Evolutionary conservation across 2,888 invertebrate species (phyloP).

Genomic region (Cybosia mesomella): DNA sequence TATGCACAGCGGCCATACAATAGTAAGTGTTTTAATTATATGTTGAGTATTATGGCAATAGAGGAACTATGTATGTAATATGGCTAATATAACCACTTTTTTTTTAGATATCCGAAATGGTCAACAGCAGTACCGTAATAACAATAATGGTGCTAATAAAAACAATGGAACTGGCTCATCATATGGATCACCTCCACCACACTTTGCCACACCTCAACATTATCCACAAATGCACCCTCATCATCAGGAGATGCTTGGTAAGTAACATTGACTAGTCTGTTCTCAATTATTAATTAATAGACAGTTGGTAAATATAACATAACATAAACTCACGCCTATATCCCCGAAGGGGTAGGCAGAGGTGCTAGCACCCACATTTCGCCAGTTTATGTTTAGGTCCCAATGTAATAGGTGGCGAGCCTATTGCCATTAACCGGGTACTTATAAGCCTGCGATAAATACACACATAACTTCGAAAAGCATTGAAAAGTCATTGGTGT

Average conservation of each 20-base stretch:
- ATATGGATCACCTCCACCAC: slow-evolving; percentile 83
- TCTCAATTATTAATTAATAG: background rate
- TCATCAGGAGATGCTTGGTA: slow-evolving; percentile 84
- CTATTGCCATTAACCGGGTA: too few relatives aligned
- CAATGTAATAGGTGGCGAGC: too few relatives aligned
- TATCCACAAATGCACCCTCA: slow-evolving; percentile 84
- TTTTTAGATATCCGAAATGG: slow-evolving; percentile 72
- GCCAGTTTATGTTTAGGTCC: too few relatives aligned
- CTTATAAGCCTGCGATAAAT: too few relatives aligned
- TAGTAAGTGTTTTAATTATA: slow-evolving; percentile 63
- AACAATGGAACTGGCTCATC: slow-evolving; percentile 79
- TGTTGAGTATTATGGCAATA: background rate
- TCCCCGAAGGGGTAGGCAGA: too few relatives aligned
- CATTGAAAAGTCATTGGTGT: too few relatives aligned
- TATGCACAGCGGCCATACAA: slow-evolving; percentile 82
- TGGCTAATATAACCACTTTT: background rate
- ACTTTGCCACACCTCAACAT: slow-evolving; percentile 80
- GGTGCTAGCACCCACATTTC: too few relatives aligned
- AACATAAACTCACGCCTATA: too few relatives aligned
- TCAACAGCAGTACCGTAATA: slow-evolving; percentile 79
- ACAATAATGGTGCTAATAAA: slow-evolving; percentile 73
- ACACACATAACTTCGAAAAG: too few relatives aligned
- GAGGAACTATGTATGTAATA: too few relatives aligned
- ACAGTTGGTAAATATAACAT: too few relatives aligned
- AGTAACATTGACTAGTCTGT: slow-evolving; percentile 21